phyloP scores from a whole-genome alignment of 2,113 vertebrate genomes.

The Mustelus asterias region DNA sequence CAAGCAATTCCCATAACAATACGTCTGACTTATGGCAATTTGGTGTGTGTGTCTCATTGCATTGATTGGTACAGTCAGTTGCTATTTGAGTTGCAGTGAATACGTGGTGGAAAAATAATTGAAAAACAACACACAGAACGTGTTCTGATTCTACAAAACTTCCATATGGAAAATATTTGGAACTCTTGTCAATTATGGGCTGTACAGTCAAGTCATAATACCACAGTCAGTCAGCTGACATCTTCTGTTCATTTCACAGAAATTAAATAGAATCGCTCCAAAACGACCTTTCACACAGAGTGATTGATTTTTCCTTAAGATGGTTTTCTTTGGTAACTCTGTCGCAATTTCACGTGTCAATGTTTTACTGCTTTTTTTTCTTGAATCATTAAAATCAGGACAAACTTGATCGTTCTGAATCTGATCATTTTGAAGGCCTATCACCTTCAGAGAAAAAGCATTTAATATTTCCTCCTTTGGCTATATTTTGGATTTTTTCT shows the following conservation, averaged over 20 bases:
- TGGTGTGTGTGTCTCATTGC: neutral
- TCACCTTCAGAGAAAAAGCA: neutral
- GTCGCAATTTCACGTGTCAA: neutral
- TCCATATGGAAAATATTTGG: neutral
- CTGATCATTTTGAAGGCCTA: neutral
- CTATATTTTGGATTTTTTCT: neutral
- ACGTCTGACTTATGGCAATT: neutral
- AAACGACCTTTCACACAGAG: neutral
- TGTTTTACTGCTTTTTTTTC: neutral
- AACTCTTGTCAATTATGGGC: slow-evolving; percentile 9
- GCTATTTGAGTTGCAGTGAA: slow-evolving; percentile 5
- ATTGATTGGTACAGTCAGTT: slow-evolving; percentile 7
- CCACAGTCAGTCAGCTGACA: neutral
- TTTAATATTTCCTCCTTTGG: neutral
- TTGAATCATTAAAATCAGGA: neutral
- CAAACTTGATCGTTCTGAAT: neutral
- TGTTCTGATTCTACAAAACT: neutral
- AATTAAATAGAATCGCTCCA: slow-evolving; percentile 21
- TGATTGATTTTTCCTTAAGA: slow-evolving; percentile 1
- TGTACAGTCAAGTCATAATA: slow-evolving; percentile 12
- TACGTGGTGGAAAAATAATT: neutral
- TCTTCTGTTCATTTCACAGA: slow-evolving; percentile 8
- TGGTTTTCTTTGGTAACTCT: neutral
- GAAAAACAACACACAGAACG: slow-evolving; percentile 5
- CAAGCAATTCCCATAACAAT: neutral